A percentile compares a stretch with the other conserved stretches of the same genome.
These are phyloP conservation scores for Pissodes strobi DNA, from an alignment of 1,140 invertebrate species.

Conservation along the genomic window DNA sequence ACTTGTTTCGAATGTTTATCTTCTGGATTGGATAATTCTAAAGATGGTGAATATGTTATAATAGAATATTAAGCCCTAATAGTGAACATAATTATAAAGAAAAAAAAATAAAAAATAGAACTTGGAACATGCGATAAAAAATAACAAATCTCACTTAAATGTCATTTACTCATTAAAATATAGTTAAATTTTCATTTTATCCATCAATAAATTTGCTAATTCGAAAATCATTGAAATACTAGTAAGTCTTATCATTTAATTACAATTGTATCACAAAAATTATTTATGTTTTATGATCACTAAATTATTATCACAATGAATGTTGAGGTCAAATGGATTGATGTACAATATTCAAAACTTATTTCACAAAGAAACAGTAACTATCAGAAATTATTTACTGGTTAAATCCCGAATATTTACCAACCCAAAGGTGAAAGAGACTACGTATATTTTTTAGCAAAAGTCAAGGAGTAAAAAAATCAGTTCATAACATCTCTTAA, in stretches of 20 bases:
- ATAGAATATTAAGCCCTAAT: neutral
- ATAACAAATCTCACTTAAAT: constrained; percentile 34
- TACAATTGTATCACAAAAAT: constrained; percentile 46
- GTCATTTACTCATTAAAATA: constrained; percentile 22
- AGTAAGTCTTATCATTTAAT: constrained; percentile 44
- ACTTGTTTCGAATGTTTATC: too few relatives aligned
- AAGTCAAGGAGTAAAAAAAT: too few relatives aligned
- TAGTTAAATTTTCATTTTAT: constrained; percentile 11
- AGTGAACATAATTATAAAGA: constrained; percentile 13
- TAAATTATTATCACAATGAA: constrained; percentile 46
- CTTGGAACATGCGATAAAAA: constrained; percentile 13
- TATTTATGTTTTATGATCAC: constrained; percentile 43
- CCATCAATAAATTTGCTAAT: constrained; percentile 21
- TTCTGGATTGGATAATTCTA: too few relatives aligned
- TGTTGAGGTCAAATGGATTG: constrained; percentile 38
- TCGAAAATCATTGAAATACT: constrained; percentile 39
- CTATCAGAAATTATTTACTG: constrained; percentile 14
- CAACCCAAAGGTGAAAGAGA: constrained; percentile 20
- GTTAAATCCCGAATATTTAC: constrained; percentile 21
- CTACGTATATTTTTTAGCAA: constrained; percentile 21
- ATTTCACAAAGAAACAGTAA: constrained; percentile 13
- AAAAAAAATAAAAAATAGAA: constrained; percentile 1
- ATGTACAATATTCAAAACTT: constrained; percentile 32
- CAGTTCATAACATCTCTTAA: too few relatives aligned
- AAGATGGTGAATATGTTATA: neutral